These are phyloP conservation scores for Callaeas wilsoni DNA, from an alignment of 2,113 vertebrate species.

Conservation along the genomic window DNA sequence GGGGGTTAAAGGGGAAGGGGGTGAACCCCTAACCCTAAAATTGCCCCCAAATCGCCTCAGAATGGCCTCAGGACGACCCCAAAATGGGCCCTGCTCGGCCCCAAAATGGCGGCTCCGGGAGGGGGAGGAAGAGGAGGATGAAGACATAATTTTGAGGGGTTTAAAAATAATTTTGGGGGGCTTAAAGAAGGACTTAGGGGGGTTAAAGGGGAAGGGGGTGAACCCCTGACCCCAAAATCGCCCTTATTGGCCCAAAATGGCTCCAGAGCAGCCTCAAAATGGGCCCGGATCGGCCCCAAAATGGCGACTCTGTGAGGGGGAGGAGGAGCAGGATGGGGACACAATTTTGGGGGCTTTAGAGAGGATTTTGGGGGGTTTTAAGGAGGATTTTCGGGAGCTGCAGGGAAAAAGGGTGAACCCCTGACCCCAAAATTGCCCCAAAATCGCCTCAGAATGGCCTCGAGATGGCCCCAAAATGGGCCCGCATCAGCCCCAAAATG, in stretches of 20 bases:
- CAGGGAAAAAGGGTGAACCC: neutral
- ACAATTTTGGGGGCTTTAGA: neutral
- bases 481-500: neutral
- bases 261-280: neutral
- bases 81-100: too few relatives aligned
- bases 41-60: too few relatives aligned
- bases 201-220: too few relatives aligned
- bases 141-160: neutral
- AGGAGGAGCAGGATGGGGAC: too few relatives aligned
- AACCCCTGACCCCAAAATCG: neutral
- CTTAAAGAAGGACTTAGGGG: too few relatives aligned
- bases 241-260: accelerated
- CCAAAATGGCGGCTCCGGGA: too few relatives aligned
- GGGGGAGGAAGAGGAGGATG: too few relatives aligned
- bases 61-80: too few relatives aligned
- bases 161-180: neutral
- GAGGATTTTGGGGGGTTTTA: neutral
- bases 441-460: too few relatives aligned
- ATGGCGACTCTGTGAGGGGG: neutral
- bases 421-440: neutral
- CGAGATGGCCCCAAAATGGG: neutral
- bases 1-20: too few relatives aligned
- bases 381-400: too few relatives aligned
- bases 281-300: neutral
- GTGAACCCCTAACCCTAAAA: neutral